Evolutionary conservation across 2,888 invertebrate species (phyloP).

Genomic region (Conus canariensis): DNA sequence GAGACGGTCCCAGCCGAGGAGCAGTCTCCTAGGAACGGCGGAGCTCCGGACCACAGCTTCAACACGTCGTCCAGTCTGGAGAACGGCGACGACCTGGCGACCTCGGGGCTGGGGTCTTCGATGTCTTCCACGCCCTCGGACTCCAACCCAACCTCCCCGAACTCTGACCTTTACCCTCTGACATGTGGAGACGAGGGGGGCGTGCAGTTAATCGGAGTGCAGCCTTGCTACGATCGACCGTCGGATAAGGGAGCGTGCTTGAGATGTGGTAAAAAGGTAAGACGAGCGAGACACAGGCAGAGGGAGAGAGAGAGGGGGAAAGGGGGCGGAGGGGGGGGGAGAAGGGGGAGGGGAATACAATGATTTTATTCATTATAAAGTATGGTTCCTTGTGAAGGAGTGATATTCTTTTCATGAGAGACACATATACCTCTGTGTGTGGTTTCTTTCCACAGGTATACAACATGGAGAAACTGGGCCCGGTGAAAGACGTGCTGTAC

Average conservation of each 20-base stretch:
- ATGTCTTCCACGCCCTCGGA: constrained; percentile 23
- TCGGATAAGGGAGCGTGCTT: constrained; percentile 57
- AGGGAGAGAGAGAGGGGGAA: background rate
- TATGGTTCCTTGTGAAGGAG: too few relatives aligned
- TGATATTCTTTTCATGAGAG: too few relatives aligned
- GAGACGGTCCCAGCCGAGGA: background rate
- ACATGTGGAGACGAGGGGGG: background rate
- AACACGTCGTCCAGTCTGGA: background rate
- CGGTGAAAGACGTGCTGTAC: constrained; percentile 64
- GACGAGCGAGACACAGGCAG: background rate
- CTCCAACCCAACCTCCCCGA: constrained; percentile 29
- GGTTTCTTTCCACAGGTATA: constrained; percentile 54
- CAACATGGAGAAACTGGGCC: constrained; percentile 67
- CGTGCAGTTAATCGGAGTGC: background rate
- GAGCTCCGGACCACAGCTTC: background rate
- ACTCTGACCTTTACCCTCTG: background rate
- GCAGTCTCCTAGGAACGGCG: background rate
- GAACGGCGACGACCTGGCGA: constrained; percentile 25
- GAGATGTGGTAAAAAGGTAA: constrained; percentile 63
- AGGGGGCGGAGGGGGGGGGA: background rate
- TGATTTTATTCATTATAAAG: background rate
- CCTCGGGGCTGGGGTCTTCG: constrained; percentile 34
- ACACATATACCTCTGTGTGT: too few relatives aligned
- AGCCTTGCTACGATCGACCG: constrained; percentile 42
- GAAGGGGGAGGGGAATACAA: background rate